A percentile compares a stretch with the other conserved stretches of the same genome.
phyloP scores from a whole-genome alignment of 2,113 vertebrate genomes.

The Corythornis cristatus region DNA sequence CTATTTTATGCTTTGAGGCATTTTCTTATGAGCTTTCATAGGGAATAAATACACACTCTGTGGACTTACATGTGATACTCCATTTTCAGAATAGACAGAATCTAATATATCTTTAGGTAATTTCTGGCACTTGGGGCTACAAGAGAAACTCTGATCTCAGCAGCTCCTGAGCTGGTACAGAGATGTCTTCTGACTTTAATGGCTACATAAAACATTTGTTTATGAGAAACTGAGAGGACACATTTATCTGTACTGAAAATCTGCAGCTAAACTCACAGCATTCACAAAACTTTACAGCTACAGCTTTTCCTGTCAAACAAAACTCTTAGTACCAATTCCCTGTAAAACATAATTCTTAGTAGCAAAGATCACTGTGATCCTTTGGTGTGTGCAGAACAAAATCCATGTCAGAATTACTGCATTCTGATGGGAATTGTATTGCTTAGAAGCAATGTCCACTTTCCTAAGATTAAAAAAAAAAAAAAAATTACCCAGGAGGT shows the following conservation, averaged over 20 bases:
- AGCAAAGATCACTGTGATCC: neutral
- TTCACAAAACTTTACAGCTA: constrained; percentile 7
- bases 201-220: neutral
- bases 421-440: neutral
- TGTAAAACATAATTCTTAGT: neutral
- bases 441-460: neutral
- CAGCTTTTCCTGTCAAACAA: neutral
- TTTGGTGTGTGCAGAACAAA: neutral
- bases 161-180: neutral
- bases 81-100: neutral
- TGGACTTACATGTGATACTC: neutral
- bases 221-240: neutral
- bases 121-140: neutral
- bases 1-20: neutral
- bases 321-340: neutral
- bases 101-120: neutral
- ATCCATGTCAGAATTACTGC: neutral
- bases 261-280: neutral
- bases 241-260: neutral
- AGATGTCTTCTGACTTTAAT: neutral
- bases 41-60: neutral
- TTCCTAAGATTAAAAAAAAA: neutral
- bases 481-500: neutral
- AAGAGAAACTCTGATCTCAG: neutral
- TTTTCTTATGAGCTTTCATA: neutral